Base-by-base conservation (phyloP, 2,113 vertebrate species). In the Equus quagga region DNA sequence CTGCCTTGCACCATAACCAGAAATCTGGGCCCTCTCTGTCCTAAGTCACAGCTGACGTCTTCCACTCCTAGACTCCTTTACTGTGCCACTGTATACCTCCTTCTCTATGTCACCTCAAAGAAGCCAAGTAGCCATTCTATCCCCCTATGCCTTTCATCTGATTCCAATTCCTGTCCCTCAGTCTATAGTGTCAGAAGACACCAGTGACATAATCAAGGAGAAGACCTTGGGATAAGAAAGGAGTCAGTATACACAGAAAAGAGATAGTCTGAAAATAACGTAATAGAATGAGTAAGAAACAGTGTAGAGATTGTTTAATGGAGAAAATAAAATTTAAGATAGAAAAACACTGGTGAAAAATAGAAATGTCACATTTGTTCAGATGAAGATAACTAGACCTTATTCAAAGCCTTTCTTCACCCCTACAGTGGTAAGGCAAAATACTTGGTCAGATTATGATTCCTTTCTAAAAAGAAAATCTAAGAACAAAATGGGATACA, bases 381-480 rank as follows among this genome's bases (percentile, higher is more conserved):
- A 80, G 18, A 94, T 44, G 23, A 96, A 82, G 24, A 51, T 60
- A 83, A 46, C 3, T 64, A 6, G 69, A 96, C 65, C 94, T 86
- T 76, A 75, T 83, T 51, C 28, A 65, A 76, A 95, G 19, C 5
- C 33, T 80, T 75, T 91, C 75, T 70, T 88, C 28, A 44, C 58
- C 36, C 15, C 60, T 54, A 33, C 6, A 79, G 0, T 58, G 44
- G 75, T 49, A 85, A 89, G 24, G 75, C 67, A 93, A 95, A 96
- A 82, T 44, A 92, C 5, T 1, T 70, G 31, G 5, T 90, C 36
- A 76, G 21, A 69, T 26, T 46, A 73, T 64, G 14, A 46, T 60
- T 97, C 62, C 24, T 78, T 80, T 94, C 67, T 89, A 64, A 97
- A 96, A 94, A 60, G 67, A 9, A 87, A 88, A 76, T 41, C 21